phyloP scores from a whole-genome alignment of 2,888 invertebrate species.

The Phalera bucephala region DNA sequence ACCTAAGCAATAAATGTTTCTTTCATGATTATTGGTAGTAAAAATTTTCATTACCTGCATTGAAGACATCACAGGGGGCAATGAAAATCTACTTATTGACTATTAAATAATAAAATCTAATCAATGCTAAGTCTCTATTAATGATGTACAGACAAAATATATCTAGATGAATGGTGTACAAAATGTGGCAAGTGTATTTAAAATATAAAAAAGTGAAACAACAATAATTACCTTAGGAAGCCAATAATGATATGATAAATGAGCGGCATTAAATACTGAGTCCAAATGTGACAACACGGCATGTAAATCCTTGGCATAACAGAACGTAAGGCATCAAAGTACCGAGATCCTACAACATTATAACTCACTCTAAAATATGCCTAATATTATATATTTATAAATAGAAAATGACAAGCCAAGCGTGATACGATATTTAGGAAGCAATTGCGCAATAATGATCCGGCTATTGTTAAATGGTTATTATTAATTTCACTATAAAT shows the following conservation, averaged over 20 bases:
- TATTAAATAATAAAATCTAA: too few relatives aligned
- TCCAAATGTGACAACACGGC: slow-evolving; percentile 53
- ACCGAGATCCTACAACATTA: slow-evolving; percentile 44
- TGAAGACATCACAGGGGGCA: too few relatives aligned
- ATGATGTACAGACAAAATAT: too few relatives aligned
- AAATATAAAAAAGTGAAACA: slow-evolving; percentile 2
- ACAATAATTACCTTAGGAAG: slow-evolving; percentile 56
- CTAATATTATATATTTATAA: slow-evolving; percentile 8
- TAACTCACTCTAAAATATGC: slow-evolving; percentile 17
- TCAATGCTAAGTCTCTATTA: too few relatives aligned
- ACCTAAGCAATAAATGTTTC: too few relatives aligned
- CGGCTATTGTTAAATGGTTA: slow-evolving; percentile 22
- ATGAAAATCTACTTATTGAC: too few relatives aligned
- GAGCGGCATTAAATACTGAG: slow-evolving; percentile 49
- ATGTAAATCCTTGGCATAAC: slow-evolving; percentile 53
- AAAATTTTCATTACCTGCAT: too few relatives aligned
- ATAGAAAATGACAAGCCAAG: slow-evolving; percentile 16
- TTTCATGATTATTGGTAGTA: too few relatives aligned
- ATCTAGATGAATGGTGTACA: too few relatives aligned
- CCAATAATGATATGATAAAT: slow-evolving; percentile 58
- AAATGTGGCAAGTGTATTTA: too few relatives aligned
- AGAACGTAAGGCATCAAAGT: slow-evolving; percentile 28
- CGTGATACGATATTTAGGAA: slow-evolving; percentile 22
- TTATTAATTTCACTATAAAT: slow-evolving; percentile 5
- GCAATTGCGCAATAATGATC: slow-evolving; percentile 57